phyloP scores from a whole-genome alignment of 2,113 vertebrate species.

The Channa maculata region DNA sequence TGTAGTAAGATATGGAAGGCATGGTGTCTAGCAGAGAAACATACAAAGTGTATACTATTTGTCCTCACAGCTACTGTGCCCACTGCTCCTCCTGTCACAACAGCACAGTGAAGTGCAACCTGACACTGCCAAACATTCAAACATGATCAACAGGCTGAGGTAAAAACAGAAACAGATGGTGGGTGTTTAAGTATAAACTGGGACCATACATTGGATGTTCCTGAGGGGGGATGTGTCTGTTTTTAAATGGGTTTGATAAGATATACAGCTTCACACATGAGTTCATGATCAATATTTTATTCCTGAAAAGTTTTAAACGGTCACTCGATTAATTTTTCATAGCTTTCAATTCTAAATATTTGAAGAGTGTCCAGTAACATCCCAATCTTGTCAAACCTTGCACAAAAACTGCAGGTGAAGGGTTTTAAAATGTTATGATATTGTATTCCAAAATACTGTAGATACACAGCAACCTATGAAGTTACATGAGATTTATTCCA shows the following conservation, averaged over 20 bases:
- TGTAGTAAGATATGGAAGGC: background rate
- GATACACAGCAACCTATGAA: background rate
- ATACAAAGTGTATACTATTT: background rate
- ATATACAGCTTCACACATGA: too few relatives aligned
- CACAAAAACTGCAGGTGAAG: background rate
- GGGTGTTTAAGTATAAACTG: too few relatives aligned
- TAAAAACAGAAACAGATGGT: background rate
- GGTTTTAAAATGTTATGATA: background rate
- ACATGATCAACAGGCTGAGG: background rate
- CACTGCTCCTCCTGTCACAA: background rate
- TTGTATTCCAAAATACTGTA: too few relatives aligned
- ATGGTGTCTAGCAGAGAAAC: background rate
- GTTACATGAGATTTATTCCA: too few relatives aligned
- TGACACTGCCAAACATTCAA: constrained; percentile 3
- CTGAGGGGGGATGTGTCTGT: too few relatives aligned
- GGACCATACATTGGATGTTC: too few relatives aligned
- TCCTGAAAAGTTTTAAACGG: too few relatives aligned
- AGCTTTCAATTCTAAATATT: too few relatives aligned
- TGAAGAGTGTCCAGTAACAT: too few relatives aligned
- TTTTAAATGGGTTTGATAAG: too few relatives aligned
- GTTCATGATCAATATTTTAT: too few relatives aligned
- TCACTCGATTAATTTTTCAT: too few relatives aligned
- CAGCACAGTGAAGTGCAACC: constrained; percentile 24
- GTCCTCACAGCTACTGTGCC: accelerated
- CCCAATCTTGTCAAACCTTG: background rate